phyloP scores from a whole-genome alignment of 2,888 invertebrate species.

The Plagiodera versicolora region DNA sequence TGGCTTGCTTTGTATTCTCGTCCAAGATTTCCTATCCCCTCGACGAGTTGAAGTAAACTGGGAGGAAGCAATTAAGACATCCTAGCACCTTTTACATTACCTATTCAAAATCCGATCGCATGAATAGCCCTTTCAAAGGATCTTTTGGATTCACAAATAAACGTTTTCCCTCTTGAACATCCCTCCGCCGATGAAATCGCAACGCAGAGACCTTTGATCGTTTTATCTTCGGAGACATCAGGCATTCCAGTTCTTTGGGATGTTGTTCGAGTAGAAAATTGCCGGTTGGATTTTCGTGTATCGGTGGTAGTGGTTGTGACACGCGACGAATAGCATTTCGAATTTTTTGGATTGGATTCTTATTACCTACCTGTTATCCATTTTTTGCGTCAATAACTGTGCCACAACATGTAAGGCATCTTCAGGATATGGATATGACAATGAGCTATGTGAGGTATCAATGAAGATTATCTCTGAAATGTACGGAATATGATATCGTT shows the following conservation, averaged over 20 bases:
- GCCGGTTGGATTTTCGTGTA: too few relatives aligned
- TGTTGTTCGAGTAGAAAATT: background rate
- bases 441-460: too few relatives aligned
- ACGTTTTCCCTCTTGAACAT: conserved; percentile 11
- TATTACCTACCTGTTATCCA: too few relatives aligned
- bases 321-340: background rate
- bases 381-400: too few relatives aligned
- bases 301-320: background rate
- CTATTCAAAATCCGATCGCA: conserved; percentile 17
- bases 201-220: conserved; percentile 17
- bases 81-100: conserved; percentile 10
- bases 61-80: conserved; percentile 14
- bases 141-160: conserved; percentile 16
- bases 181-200: conserved; percentile 16
- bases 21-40: background rate
- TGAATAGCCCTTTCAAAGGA: conserved; percentile 17
- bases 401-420: too few relatives aligned
- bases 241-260: background rate
- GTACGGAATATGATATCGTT: too few relatives aligned
- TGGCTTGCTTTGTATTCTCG: background rate
- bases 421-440: too few relatives aligned
- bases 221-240: conserved; percentile 10
- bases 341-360: background rate
- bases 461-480: too few relatives aligned
- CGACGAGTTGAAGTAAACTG: background rate